Percentiles rank a stretch among this genome's conserved stretches.
These are phyloP conservation scores for Catagonus wagneri DNA, from an alignment of 2,113 vertebrate species.

Conservation along the genomic window DNA sequence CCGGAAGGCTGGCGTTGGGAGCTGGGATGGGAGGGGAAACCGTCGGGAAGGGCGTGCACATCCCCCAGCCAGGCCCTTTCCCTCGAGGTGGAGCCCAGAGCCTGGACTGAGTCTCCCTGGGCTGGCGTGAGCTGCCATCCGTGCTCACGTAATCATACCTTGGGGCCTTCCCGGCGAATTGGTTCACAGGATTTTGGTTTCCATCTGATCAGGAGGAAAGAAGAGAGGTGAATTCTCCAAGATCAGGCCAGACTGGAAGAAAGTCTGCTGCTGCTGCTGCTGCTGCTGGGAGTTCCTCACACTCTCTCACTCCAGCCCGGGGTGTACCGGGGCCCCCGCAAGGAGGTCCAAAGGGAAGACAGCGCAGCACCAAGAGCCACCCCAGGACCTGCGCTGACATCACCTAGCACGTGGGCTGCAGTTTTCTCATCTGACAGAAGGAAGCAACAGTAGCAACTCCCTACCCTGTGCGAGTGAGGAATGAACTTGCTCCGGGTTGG, in stretches of 20 bases:
- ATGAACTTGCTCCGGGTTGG: background rate
- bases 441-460: background rate
- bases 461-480: background rate
- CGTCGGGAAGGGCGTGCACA: background rate
- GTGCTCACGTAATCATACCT: constrained; percentile 87
- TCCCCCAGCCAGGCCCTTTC: background rate
- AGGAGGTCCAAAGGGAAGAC: background rate
- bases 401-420: background rate
- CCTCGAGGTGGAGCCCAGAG: background rate
- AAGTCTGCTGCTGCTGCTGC: background rate
- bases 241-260: background rate
- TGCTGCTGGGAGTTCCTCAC: background rate
- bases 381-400: background rate
- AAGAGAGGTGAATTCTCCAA: background rate
- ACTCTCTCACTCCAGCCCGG: background rate
- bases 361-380: background rate
- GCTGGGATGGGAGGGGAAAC: background rate
- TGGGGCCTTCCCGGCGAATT: constrained; percentile 95
- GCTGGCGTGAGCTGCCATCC: background rate
- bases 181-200: constrained; percentile 93
- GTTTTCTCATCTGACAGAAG: constrained; percentile 6
- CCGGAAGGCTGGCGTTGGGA: background rate
- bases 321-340: background rate
- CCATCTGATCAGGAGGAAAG: constrained; percentile 85
- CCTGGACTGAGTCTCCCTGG: background rate